Percentiles rank a stretch among this genome's conserved stretches.
These are phyloP conservation scores for Cyanoderma ruficeps DNA, from an alignment of 2,113 vertebrate genomes.

Conservation along the genomic window DNA sequence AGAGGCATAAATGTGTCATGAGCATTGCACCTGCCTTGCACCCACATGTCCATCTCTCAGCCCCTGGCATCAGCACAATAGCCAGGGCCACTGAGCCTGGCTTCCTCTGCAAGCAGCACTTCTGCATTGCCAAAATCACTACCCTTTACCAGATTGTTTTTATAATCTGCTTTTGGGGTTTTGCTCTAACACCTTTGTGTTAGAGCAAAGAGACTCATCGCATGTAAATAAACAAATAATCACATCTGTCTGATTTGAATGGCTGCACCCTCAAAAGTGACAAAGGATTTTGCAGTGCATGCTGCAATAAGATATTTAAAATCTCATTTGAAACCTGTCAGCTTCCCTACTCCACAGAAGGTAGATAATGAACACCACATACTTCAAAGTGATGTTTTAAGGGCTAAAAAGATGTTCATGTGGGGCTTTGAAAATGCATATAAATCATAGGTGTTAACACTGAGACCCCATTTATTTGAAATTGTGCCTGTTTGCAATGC, in stretches of 20 bases:
- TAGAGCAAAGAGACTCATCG: background rate
- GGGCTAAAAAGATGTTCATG: background rate
- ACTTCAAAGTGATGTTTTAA: background rate
- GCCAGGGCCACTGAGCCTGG: background rate
- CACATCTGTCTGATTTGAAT: background rate
- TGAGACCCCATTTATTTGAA: background rate
- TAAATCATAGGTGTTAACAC: background rate
- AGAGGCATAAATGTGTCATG: background rate
- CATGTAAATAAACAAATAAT: background rate
- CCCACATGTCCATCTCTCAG: accelerated
- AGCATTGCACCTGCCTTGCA: accelerated
- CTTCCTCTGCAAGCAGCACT: background rate
- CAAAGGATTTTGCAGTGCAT: background rate
- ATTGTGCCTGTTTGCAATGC: background rate
- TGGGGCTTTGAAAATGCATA: background rate
- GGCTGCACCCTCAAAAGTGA: background rate
- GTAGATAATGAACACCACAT: background rate
- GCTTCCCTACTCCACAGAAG: background rate
- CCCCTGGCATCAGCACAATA: background rate
- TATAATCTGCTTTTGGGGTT: background rate
- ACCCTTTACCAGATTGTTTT: background rate
- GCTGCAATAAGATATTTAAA: background rate
- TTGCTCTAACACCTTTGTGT: too few relatives aligned
- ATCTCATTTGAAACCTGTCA: background rate
- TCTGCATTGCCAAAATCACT: background rate